Evolutionary conservation across 2,113 vertebrate genomes (phyloP).

Genomic region (Cynopterus brachyotis): DNA sequence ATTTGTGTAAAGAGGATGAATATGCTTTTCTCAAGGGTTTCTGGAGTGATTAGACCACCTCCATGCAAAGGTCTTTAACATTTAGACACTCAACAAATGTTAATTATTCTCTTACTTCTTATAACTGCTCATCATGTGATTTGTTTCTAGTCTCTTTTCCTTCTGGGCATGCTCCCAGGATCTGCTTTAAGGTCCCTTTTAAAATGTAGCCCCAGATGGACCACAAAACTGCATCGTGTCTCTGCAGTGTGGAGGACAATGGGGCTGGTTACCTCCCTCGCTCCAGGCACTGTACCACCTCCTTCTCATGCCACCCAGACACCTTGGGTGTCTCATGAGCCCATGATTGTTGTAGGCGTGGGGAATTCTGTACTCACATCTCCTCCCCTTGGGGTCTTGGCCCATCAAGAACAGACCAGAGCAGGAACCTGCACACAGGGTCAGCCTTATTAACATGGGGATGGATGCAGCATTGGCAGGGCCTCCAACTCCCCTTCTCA

Average conservation of each 20-base stretch:
- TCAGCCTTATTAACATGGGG: not conserved
- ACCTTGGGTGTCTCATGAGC: not conserved
- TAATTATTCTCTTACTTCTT: not conserved
- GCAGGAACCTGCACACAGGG: too few relatives aligned
- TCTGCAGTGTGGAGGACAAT: not conserved
- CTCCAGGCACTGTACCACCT: not conserved
- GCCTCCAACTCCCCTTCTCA: not conserved
- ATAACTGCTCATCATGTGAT: not conserved
- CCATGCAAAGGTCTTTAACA: not conserved
- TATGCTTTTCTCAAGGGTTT: not conserved
- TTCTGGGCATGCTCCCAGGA: not conserved
- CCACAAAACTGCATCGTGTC: not conserved
- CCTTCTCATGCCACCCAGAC: not conserved
- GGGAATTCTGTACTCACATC: not conserved
- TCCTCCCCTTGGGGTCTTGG: not conserved
- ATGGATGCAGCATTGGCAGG: not conserved
- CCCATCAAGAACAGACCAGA: not conserved
- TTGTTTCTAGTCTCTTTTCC: not conserved
- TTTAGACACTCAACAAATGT: not conserved
- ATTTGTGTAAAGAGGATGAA: not conserved
- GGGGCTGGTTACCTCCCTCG: not conserved
- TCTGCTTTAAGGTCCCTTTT: not conserved
- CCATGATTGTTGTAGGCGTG: not conserved
- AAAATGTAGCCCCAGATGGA: not conserved
- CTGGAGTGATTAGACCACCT: not conserved